These are phyloP conservation scores for Psittacula cyanocephala DNA, from an alignment of 2,113 vertebrate genomes.

Conservation along the genomic window DNA sequence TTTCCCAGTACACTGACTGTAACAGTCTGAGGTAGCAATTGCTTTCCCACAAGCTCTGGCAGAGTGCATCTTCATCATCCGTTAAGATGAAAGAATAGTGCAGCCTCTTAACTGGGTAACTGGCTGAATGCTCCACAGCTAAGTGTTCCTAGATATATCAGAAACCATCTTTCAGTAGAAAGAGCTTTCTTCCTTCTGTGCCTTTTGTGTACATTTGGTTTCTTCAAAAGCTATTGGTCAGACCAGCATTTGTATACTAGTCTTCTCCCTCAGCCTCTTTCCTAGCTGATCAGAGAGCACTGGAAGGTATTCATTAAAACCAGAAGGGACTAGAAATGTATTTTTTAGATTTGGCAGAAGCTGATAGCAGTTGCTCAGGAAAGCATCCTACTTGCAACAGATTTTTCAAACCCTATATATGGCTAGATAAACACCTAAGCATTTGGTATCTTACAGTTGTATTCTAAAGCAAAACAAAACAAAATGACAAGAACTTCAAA, in stretches of 20 bases:
- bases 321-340: neutral
- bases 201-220: neutral
- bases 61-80: neutral
- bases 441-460: neutral
- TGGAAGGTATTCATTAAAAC: slow-evolving; percentile 25
- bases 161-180: neutral
- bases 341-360: slow-evolving; percentile 10
- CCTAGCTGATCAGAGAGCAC: neutral
- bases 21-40: neutral
- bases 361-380: neutral
- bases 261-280: neutral
- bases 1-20: neutral
- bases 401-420: slow-evolving; percentile 31
- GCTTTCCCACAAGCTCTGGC: neutral
- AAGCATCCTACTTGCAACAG: slow-evolving; percentile 25
- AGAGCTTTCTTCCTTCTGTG: neutral
- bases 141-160: neutral
- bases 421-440: slow-evolving; percentile 12
- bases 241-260: neutral
- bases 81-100: neutral
- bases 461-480: slow-evolving; percentile 12
- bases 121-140: neutral
- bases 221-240: neutral
- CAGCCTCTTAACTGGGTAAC: neutral
- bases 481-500: neutral